Evolutionary conservation across 64 coral and sea anemone species (phyloP), one percentile per base, ranked within the genome.

Genomic region (Pachyseris speciosa): DNA sequence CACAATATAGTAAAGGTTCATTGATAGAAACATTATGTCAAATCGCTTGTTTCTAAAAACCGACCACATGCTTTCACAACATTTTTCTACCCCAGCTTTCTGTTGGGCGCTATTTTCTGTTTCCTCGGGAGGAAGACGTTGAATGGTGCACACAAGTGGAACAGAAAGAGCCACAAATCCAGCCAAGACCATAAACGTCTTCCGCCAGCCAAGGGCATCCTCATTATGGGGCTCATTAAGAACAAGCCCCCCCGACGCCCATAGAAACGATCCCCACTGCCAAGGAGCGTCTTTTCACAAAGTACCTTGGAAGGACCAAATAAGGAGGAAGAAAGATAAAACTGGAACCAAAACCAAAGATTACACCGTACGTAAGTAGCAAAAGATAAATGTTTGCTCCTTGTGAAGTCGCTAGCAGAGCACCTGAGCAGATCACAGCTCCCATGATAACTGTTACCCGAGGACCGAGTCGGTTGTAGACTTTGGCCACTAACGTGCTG

Each of bases 281-380:
- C 59, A 80, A 59, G 4, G 76, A 80, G 51, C 76, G 76, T 53
- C 76, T 36, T 80, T 59, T 80, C 4, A 80, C 31, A 60, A 80
- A 79, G 49, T 79, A 79, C 30, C 50, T 79, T 0, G 75, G 75
- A 1, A 79, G 30, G 2, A 37, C 19, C 50, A 80, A 52, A 53
- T 59, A 80, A 7, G 51, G 33, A 59, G 76, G 76, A 10, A 80
- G 51, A 38, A 80, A 80, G 6, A 80, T 53, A 31, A 80, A 80
- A 59, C 76, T 37, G 1, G 76, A 80, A 38, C 50, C 76, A 80
- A 80, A 12, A 1, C 76, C 76, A 28, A 80, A 80, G 32, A 80
- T 7, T 1, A 80, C 22, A 32, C 76, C 76, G 30, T 80, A 80
- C 0, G 49, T 80, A n/a, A 80, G 3, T 20, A 80, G 31, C 0